Evolutionary conservation across 2,888 invertebrate genomes (phyloP), one percentile per base, ranked within the genome.

Genomic region (Ligdia adustata): DNA sequence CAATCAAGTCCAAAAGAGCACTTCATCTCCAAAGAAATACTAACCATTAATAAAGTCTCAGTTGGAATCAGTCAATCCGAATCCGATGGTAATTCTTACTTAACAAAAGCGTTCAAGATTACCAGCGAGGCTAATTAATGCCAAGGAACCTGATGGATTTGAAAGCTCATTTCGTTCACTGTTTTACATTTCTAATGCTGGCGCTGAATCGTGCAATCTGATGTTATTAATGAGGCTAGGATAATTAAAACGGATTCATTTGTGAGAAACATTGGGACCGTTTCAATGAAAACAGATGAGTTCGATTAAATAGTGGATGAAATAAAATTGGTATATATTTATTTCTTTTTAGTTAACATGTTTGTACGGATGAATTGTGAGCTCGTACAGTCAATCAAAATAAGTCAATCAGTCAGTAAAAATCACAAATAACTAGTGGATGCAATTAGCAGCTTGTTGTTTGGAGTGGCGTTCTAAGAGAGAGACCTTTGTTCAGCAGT

Each of bases 171-270:
- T 82, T 77, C 72, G 73, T 56, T 52, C 61, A 61, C 81, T 79
- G 72, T 75, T 84, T 84, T 81, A 84, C 80, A 84, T 83, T 83
- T 80, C 79, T 77, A 80, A 82, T 82, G 69, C 67, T 63, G 50
- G 59, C 27, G 60, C 26, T 60, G 66, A 61, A 64, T 66, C 64
- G 66, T 65, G 64, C 72, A 75, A 75, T 79, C 75, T 74, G 67
- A 68, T 59, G 72, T 78, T 77, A 80, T 82, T 81, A 82, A 81
- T 79, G 78, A 74, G 73, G 56, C 60, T 57, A 46, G 65, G 64
- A 75, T 78, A 76, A 81, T 79, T 77, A 79, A 76, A 73, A 66
- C 64, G 67, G 71, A 72, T 75, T 78, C 70, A 73, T 75, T 78
- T 72, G 62, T 54, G 55, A 65, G 57, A 13, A 20, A 41, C 13